Evolutionary conservation across 1,140 invertebrate genomes (phyloP), one percentile per base, ranked within the genome.

Genomic region (Neoseiulus cucumeris): DNA sequence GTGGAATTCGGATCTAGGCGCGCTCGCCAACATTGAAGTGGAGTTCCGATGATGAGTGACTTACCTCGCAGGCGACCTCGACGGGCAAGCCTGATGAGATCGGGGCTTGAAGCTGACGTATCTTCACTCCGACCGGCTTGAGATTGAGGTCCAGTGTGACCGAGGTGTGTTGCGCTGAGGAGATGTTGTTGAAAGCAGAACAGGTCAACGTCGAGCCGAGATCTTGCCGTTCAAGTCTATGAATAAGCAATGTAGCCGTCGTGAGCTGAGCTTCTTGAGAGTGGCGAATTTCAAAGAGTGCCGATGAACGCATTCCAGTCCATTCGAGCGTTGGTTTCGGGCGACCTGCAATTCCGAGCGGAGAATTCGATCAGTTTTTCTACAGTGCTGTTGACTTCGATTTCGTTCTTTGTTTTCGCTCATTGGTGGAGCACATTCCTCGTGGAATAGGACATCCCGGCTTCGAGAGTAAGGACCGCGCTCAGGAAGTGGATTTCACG

Each of bases 201-300:
- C 51, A 59, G 25, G 51, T 59, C 51, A 59, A 9, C 22, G 51
- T 59, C 33, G 51, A 59, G 51, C 51, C 51, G 14, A 59, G 51
- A 59, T 59, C 51, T 59, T 59, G 25, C 33, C 51, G 1, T 20
- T 59, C 51, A 14, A 59, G 51, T 25, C 51, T 25, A 25, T 59
- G 51, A 33, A 59, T 59, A 14, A 59, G 25, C 22, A 59, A 25
- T 59, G 51, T 59, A 14, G 51, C 51, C 17, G 51, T 59, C 2
- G 51, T 59, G 25, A 59, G 51, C 22, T 59, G 51, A 20, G 51
- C 51, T 59, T 59, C 51, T 20, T 59, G 51, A 17, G 51, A 59
- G 22, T 59, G 51, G 17, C 51, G 51, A 59, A 59, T 59, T 20
- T 59, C 51, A 9, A 59, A 59, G 2, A 59, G 51, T 17, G 51